Base-by-base conservation (phyloP, 2,888 invertebrate genomes). In the Escarpia spicata region DNA sequence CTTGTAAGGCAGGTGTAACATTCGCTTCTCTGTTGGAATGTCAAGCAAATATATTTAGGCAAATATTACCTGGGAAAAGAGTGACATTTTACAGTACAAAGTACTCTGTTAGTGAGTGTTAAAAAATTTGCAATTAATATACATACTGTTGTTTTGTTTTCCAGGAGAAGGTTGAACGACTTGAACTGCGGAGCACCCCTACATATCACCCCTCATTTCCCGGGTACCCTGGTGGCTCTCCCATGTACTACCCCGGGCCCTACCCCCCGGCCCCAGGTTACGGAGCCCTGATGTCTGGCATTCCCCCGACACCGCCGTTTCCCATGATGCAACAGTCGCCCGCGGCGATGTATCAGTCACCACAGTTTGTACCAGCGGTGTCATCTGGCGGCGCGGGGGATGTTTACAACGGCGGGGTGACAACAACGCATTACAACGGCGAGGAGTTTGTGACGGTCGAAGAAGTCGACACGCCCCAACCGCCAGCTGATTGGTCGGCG, bases 141-240 rank as follows among this genome's bases (percentile, higher is more conserved):
- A n/a, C 6, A 75, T 6, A 75, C n/a, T 0, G 26, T 26, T 75
- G 19, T 75, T 75, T 75, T 75, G 15, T 43, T 75, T 92, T 75
- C 15, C 31, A 92, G 92, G 92, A 92, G 15, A 92, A 92, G 43
- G 43, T 92, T 8, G 92, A 58, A 31, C 52, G 60, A 10, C 26
- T 92, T 12, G 92, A 75, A 43, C 6, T 75, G n/a, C 75, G n/a
- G 19, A 26, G 75, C 26, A 75, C 75, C 4, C 75, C 75, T 2
- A 75, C 75, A 75, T 26, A 75, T 6, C 97, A 96, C 97, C 97
- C 0, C 94, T 96, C 31, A 44, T 93, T 43, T 92, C 93, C 44
- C 43, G 94, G 90, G 91, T 93, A 52, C 91, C 94, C 45, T 43
- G 93, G 45, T 89, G 93, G 45, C 90, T 93, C 91, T 90, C 93